Evolutionary conservation across 2,888 invertebrate species (phyloP).

Genomic region (Lasioglossum calceatum): DNA sequence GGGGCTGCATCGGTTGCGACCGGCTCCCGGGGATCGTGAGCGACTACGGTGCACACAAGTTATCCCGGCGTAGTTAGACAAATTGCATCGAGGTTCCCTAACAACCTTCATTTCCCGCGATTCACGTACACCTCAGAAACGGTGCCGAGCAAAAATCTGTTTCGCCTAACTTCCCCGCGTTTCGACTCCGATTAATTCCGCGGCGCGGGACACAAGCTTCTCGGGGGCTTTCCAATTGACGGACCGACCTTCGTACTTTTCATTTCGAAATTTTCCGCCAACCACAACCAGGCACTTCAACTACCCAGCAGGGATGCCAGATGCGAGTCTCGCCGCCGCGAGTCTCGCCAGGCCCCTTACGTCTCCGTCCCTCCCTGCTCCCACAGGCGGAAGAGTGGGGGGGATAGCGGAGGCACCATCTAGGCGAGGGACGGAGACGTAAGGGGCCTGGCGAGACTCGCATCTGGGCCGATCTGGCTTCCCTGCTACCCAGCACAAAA

Average conservation of each 20-base stretch:
- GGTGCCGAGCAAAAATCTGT: neutral
- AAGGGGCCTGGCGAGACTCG: too few species aligned
- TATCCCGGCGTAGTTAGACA: constrained; percentile 33
- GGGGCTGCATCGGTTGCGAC: constrained; percentile 55
- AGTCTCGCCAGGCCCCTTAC: too few species aligned
- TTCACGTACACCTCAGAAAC: constrained; percentile 14
- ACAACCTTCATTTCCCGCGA: constrained; percentile 25
- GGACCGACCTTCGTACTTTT: neutral
- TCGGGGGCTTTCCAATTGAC: neutral
- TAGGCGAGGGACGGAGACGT: too few species aligned
- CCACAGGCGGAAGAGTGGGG: too few species aligned
- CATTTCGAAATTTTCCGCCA: neutral
- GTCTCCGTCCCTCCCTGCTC: too few species aligned
- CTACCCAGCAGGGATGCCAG: too few species aligned
- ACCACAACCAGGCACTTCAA: too few species aligned
- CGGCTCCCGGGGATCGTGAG: constrained; percentile 64
- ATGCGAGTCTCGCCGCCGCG: too few species aligned
- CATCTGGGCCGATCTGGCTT: too few species aligned
- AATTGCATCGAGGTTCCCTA: constrained; percentile 44
- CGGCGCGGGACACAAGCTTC: neutral
- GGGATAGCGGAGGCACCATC: too few species aligned
- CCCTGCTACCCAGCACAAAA: too few species aligned
- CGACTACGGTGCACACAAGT: constrained; percentile 24
- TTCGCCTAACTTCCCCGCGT: neutral
- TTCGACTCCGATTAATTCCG: constrained; percentile 18